Conservation (phyloP, 2,113 vertebrate genomes). For the Prionailurus viverrinus region DNA sequence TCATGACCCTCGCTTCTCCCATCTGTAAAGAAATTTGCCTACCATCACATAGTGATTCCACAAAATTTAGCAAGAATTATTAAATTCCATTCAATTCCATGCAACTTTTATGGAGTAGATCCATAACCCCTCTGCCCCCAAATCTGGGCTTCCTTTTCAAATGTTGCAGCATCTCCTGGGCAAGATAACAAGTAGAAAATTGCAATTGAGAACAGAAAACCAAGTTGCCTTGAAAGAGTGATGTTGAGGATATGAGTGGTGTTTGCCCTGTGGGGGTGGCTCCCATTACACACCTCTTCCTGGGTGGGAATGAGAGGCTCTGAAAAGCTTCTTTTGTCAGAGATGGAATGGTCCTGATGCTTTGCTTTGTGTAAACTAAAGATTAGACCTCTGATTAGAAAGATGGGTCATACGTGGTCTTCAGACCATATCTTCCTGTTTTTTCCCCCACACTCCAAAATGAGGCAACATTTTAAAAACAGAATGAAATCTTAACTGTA, state of each 20-base stretch:
- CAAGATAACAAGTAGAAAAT: neutral
- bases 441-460: slow-evolving; percentile 56
- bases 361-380: slow-evolving; percentile 24
- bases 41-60: neutral
- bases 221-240: neutral
- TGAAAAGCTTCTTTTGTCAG: neutral
- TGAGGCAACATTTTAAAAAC: slow-evolving; percentile 62
- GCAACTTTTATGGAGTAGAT: neutral
- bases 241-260: neutral
- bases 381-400: slow-evolving; percentile 31
- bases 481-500: slow-evolving; percentile 28
- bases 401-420: neutral
- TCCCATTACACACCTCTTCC: neutral
- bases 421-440: slow-evolving; percentile 28
- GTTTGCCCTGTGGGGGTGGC: neutral
- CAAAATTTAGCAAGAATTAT: slow-evolving; percentile 47
- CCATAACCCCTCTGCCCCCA: neutral
- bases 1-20: neutral
- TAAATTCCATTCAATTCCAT: neutral
- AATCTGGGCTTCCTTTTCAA: neutral
- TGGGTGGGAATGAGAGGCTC: neutral
- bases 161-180: neutral
- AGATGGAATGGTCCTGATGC: neutral
- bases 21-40: neutral
- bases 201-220: neutral